Evolutionary conservation across 2,888 invertebrate genomes (phyloP).

Genomic region (Cheilosia grossa): DNA sequence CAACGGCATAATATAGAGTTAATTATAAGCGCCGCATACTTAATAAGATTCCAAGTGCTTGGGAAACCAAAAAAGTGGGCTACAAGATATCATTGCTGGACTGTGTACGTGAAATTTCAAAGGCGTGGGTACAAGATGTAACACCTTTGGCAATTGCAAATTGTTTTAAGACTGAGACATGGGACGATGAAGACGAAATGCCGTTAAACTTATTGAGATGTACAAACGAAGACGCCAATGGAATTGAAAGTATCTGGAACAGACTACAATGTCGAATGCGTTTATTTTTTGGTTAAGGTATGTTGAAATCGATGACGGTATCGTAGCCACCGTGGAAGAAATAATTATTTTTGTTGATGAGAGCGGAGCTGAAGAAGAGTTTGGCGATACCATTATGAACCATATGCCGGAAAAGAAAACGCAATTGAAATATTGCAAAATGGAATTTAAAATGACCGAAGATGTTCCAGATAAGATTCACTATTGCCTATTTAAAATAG

Average conservation of each 20-base stretch:
- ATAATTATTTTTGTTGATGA: too few species aligned
- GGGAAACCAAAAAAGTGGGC: too few species aligned
- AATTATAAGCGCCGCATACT: too few species aligned
- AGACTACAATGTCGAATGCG: constrained; percentile 24
- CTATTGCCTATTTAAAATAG: background rate
- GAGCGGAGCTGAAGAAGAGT: too few species aligned
- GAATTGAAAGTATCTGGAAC: too few species aligned
- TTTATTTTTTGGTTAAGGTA: constrained; percentile 28
- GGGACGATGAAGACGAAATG: background rate
- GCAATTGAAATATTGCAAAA: too few species aligned
- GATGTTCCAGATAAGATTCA: background rate
- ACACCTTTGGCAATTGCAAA: constrained; percentile 5
- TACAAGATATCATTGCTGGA: too few species aligned
- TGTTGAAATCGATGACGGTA: constrained; percentile 31
- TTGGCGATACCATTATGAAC: too few species aligned
- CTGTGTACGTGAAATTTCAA: constrained; percentile 13
- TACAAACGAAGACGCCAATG: background rate
- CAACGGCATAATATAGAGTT: too few species aligned
- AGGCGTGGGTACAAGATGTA: background rate
- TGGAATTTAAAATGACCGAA: too few species aligned
- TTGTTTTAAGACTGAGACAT: constrained; percentile 9
- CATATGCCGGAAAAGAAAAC: too few species aligned
- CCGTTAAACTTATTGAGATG: background rate
- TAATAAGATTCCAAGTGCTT: too few species aligned
- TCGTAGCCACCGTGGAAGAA: constrained; percentile 13